Percentiles rank a stretch among this genome's conserved stretches.
phyloP scores from a whole-genome alignment of 2,113 vertebrate genomes.

The Microtus ochrogaster region DNA sequence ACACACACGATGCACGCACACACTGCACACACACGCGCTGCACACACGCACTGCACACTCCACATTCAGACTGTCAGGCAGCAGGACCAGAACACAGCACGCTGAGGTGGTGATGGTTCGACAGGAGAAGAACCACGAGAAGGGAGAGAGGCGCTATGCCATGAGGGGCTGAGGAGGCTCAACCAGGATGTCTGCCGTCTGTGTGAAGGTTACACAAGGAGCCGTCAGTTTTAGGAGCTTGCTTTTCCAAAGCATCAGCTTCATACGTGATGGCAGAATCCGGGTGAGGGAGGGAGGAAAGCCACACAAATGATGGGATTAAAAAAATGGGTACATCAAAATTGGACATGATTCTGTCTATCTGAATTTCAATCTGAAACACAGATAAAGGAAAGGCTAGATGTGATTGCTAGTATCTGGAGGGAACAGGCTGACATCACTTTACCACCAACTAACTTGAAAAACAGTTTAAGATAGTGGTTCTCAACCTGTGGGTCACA shows the following conservation, averaged over 20 bases:
- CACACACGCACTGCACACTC: not conserved
- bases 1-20: not conserved
- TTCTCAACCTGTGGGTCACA: too few relatives aligned
- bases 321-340: not conserved
- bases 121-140: not conserved
- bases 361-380: not conserved
- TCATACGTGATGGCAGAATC: not conserved
- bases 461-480: not conserved
- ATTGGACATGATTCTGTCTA: not conserved
- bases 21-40: too few relatives aligned
- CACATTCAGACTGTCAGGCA: not conserved
- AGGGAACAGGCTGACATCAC: not conserved
- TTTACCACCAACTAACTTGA: not conserved
- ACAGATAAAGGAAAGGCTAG: not conserved
- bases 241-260: not conserved
- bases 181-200: not conserved
- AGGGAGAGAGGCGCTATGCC: not conserved
- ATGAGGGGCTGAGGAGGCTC: not conserved
- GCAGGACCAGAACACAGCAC: not conserved
- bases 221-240: not conserved
- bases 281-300: not conserved
- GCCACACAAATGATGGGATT: not conserved
- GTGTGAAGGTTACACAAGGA: not conserved
- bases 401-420: not conserved
- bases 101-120: not conserved